These are phyloP conservation scores for Chelon labrosus DNA, from an alignment of 2,797 vertebrate species.

Conservation along the genomic window DNA sequence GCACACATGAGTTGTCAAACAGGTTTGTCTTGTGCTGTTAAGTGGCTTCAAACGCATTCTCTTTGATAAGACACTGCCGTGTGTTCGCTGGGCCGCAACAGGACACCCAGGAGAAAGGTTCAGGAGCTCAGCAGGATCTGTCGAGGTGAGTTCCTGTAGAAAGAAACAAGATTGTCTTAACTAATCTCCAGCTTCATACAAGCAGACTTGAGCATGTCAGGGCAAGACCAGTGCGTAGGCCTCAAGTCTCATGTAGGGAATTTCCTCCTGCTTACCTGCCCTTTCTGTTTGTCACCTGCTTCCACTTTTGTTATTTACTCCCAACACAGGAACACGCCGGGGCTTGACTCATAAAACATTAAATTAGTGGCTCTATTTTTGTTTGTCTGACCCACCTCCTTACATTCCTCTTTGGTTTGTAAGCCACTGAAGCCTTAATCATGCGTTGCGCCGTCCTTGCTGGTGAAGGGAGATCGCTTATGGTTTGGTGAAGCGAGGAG, in stretches of 20 bases:
- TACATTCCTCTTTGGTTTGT: conserved; percentile 51
- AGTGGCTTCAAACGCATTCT: conserved; percentile 34
- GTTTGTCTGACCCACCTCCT: conserved; percentile 43
- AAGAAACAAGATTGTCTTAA: not conserved
- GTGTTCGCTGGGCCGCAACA: not conserved
- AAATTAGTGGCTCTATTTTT: conserved; percentile 52
- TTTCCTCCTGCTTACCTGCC: conserved; percentile 43
- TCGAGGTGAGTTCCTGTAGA: conserved; percentile 57
- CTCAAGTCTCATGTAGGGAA: conserved; percentile 27
- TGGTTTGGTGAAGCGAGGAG: not conserved
- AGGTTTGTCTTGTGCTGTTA: conserved; percentile 73
- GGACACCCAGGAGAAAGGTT: not conserved
- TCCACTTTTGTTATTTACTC: conserved; percentile 29
- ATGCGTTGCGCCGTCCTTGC: too few relatives aligned
- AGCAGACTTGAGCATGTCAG: conserved; percentile 37
- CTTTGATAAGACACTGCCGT: not conserved
- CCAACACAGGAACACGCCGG: conserved; percentile 41
- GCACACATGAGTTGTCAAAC: conserved; percentile 76
- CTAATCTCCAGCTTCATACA: conserved; percentile 12
- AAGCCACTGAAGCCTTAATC: not conserved
- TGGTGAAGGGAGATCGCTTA: not conserved
- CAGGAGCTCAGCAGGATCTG: not conserved
- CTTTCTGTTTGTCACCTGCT: conserved; percentile 22
- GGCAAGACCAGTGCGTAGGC: conserved; percentile 47
- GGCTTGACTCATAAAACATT: conserved; percentile 51